Base-by-base conservation (phyloP, 2,113 vertebrate genomes). In the Epinephelus fuscoguttatus region DNA sequence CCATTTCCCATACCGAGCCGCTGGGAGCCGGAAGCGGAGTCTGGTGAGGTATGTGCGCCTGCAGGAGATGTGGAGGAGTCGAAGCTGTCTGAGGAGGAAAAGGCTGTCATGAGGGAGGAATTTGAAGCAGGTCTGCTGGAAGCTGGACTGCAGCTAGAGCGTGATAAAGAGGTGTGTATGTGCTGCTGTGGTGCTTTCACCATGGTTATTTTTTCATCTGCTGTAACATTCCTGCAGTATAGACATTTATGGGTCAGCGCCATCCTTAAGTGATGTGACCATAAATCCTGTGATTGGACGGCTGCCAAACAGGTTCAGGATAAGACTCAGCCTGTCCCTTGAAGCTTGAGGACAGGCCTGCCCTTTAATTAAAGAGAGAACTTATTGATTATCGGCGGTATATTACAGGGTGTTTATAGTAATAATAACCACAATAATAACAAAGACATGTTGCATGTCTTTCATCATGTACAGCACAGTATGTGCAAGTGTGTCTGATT, bases 111-210 rank as follows among this genome's bases (percentile, higher is more conserved):
- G 84, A 94, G 98, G 70, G 96, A 98, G 49, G 98, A 99, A 81
- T 99, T 98, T 3, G 98, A 99, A 68, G 88, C 2, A 1, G 97
- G 96, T 59, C 92, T 99, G 33, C 68, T 95, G 86, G 96, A 97
- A 69, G 97, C 97, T 0, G 98, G 98, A 12, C 93, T 99, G 57
- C 96, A 99, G 88, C 94, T 99, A 2, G 97, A 99, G 93, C 97
- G 96, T 57, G 97, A 99, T 30, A 94, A 91, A 88, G 94, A 96
- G 94, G 96, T 96, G 63, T 37, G 88, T 80, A n/a, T 68, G 21
- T 70, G 27, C 71, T 47, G 33, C 33, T 49, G 18, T n/a, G 3
- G 6, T 88, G 45, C 70, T 75, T 75, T 73, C 17, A 60, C 19
- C 9, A 1, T 75, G 66, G 75, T 75, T 71, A 25, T 67, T 50